Evolutionary conservation across 2,888 invertebrate species (phyloP), one percentile per base, ranked within the genome.

Genomic region (Apotomis capreana): DNA sequence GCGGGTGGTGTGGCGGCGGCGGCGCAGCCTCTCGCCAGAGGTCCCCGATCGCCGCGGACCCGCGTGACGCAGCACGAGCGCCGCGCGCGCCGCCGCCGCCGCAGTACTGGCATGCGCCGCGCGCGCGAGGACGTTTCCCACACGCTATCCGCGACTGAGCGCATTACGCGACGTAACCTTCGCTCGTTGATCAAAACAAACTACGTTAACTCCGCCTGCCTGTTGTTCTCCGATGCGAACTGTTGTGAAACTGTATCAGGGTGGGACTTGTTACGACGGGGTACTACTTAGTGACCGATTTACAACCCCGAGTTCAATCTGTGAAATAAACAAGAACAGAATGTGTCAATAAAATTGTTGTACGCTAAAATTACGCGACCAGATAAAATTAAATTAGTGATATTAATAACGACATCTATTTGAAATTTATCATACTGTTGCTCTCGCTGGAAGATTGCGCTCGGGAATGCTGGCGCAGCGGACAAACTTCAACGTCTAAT

Each of bases 91-190:
- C 13, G 2, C 9, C 12, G 6, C 5, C 40, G 40, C 40, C 5
- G 40, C 69, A 69, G 62, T 69, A 13, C 57, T 13, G 10, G 49
- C 49, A 5, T n/a, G 57, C 15, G 13, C 46, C 40, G 63, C 63
- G 13, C 57, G 57, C 49, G 55, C 13, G 63, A 46, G 68, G 68
- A 46, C 68, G 68, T 61, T 12, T 49, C 40, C 46, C 0, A 1
- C 0, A 1, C 61, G 40, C 5, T 40, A 61, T 1, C 49, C 49
- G 40, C 49, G 49, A 44, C 44, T 44, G 9, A 3, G 9, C 49
- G 49, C 3, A 9, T 9, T 10, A 49, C 49, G 49, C 49, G 49
- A 3, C 9, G 49, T 10, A 10, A 6, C 49, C 26, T 26, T 26
- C 26, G 26, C 26, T 26, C 26, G 26, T 26, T 26, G 9, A 49